Evolutionary conservation across 1,140 invertebrate genomes (phyloP), one percentile per base, ranked within the genome.

Genomic region (Aphelinus certus): DNA sequence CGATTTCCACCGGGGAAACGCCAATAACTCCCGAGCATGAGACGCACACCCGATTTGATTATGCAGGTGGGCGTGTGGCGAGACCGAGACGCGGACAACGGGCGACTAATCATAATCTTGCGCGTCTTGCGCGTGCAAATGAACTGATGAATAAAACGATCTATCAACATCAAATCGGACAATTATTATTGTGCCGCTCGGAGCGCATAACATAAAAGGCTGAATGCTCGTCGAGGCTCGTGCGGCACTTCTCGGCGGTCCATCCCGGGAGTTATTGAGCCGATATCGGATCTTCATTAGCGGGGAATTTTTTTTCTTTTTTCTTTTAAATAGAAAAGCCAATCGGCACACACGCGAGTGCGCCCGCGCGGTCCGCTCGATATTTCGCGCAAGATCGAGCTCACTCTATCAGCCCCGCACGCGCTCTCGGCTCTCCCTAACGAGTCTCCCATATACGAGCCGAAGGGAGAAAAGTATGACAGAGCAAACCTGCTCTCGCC

Each of bases 371-470:
- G 26, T 26, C 26, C 58, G 58, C n/a, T 74, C 64, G 57, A 74
- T 68, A 68, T 62, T 74, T 74, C 49, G 72, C 72, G 72, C 72
- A 74, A 74, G 72, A 74, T 68, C 65, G 72, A 47, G 72, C 62
- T 73, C 63, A 26, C 26, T 60, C 68, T 65, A 73, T 66, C 63
- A 60, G 57, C 6, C 62, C 61, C n/a, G 55, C 42, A 58, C 53
- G 63, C 47, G 47, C 26, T 58, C 1, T 26, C 26, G 26, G 26
- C 26, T 26, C 71, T 73, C 63, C 56, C 1, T 42, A 51, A 60
- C 62, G 71, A 72, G 71, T 72, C 7, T 26, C 26, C 26, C 26
- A 26, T 26, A 26, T 26, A 26, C 26, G 26, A 26, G 26, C 26
- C 26, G 26, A 26, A 26, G 26, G 26, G 26, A 26, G 26, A 26